These are phyloP conservation scores for Pararge aegeria DNA, from an alignment of 1,140 invertebrate genomes.

Conservation along the genomic window DNA sequence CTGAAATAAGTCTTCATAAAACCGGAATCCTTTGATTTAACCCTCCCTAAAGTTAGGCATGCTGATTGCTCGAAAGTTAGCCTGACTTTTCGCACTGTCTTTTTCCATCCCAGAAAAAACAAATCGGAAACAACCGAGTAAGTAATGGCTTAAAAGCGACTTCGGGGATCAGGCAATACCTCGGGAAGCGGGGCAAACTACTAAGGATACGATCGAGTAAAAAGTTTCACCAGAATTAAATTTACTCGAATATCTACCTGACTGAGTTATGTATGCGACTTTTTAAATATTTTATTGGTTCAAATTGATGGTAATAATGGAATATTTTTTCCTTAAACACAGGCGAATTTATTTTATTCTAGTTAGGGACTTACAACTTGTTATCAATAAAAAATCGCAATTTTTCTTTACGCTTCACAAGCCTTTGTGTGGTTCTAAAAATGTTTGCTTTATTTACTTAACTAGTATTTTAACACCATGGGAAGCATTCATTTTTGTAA, in stretches of 20 bases:
- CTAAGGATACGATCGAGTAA: conserved; percentile 15
- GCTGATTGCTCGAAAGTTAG: conserved; percentile 78
- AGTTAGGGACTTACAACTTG: too few relatives aligned
- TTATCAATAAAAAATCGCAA: too few relatives aligned
- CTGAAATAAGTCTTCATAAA: conserved; percentile 80
- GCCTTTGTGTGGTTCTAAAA: too few relatives aligned
- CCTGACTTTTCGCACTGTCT: conserved; percentile 60
- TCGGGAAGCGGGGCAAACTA: conserved; percentile 21
- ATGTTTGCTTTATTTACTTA: too few relatives aligned
- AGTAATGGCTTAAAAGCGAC: conserved; percentile 72
- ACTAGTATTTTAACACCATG: too few relatives aligned
- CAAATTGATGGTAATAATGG: neutral
- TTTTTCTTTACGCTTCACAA: too few relatives aligned
- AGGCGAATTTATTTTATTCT: too few relatives aligned
- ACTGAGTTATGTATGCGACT: too few relatives aligned
- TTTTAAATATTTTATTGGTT: neutral
- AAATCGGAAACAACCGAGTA: conserved; percentile 72
- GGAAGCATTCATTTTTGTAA: too few relatives aligned
- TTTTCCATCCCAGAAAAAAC: conserved; percentile 67
- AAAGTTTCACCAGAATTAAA: conserved; percentile 18
- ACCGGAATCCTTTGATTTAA: conserved; percentile 79
- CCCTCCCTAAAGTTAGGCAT: conserved; percentile 70
- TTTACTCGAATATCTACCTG: neutral
- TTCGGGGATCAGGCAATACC: conserved; percentile 43
- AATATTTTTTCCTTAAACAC: too few relatives aligned